Evolutionary conservation across 2,113 vertebrate genomes (phyloP).

Genomic region (Nothocercus nigrocapillus): DNA sequence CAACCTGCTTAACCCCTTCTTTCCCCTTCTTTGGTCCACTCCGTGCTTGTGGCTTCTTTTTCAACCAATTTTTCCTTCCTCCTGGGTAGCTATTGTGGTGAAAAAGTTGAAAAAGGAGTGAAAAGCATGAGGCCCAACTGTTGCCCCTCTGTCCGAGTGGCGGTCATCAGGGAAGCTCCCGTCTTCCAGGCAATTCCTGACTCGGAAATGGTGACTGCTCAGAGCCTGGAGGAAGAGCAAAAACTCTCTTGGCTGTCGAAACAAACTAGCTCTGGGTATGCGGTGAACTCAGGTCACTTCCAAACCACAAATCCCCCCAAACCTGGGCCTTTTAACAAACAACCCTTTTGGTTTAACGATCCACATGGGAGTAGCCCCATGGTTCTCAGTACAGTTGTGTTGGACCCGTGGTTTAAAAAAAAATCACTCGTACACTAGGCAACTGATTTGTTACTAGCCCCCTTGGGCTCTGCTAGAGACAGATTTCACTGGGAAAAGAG

Average conservation of each 20-base stretch:
- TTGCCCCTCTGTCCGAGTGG: not conserved
- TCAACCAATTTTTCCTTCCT: not conserved
- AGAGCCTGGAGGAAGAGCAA: not conserved
- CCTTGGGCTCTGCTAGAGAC: slow-evolving; percentile 65
- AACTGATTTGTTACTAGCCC: slow-evolving; percentile 64
- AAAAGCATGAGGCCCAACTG: not conserved
- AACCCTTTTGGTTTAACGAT: slow-evolving; percentile 25
- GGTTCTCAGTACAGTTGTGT: not conserved
- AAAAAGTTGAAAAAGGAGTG: not conserved
- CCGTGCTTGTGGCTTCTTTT: rapidly evolving
- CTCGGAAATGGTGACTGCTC: not conserved
- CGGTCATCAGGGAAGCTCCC: not conserved
- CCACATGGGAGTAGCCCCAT: not conserved
- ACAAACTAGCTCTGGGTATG: not conserved
- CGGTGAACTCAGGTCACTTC: not conserved
- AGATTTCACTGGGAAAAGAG: slow-evolving; percentile 70
- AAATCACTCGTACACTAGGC: slow-evolving; percentile 26
- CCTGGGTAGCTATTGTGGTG: not conserved
- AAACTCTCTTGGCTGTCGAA: not conserved
- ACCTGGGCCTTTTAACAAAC: not conserved
- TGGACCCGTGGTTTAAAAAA: slow-evolving; percentile 35
- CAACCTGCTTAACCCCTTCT: not conserved
- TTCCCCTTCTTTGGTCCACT: not conserved
- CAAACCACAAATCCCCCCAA: slow-evolving; percentile 25
- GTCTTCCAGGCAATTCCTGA: not conserved